Conservation (phyloP, 2,797 vertebrate species). For the Sciaenops ocellatus region DNA sequence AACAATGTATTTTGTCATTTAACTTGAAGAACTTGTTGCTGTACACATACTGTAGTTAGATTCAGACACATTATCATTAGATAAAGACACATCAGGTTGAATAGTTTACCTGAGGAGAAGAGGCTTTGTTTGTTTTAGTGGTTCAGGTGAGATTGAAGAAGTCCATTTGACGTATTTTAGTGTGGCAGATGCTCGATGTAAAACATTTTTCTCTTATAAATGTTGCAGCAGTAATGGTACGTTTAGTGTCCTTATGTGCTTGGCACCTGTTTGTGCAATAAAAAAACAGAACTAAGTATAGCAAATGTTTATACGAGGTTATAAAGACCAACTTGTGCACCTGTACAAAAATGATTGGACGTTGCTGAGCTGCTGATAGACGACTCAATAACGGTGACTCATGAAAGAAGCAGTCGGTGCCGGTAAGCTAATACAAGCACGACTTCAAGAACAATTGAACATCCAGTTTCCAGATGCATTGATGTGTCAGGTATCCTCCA, state of each 20-base stretch:
- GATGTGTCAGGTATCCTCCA: constrained; percentile 3
- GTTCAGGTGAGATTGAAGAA: not conserved
- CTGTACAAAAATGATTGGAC: not conserved
- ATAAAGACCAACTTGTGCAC: not conserved
- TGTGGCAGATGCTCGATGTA: not conserved
- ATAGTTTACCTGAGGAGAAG: too few relatives aligned
- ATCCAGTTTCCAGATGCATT: constrained; percentile 29
- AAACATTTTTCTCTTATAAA: not conserved
- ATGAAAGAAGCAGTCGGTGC: constrained; percentile 12
- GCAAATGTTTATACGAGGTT: not conserved
- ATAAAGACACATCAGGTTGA: too few relatives aligned
- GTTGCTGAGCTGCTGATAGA: constrained; percentile 1
- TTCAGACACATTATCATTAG: too few relatives aligned
- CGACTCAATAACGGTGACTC: constrained; percentile 3
- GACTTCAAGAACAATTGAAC: not conserved
- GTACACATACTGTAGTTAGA: too few relatives aligned
- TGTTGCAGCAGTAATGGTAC: not conserved
- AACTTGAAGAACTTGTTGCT: too few relatives aligned
- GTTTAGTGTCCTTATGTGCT: not conserved
- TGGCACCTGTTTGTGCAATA: not conserved
- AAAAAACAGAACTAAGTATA: not conserved
- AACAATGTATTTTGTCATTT: too few relatives aligned
- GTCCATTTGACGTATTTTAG: not conserved
- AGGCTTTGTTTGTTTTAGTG: not conserved
- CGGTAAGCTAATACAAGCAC: not conserved